Base-by-base conservation (phyloP, 2,888 invertebrate species). In the Caenorhabditis plicata region DNA sequence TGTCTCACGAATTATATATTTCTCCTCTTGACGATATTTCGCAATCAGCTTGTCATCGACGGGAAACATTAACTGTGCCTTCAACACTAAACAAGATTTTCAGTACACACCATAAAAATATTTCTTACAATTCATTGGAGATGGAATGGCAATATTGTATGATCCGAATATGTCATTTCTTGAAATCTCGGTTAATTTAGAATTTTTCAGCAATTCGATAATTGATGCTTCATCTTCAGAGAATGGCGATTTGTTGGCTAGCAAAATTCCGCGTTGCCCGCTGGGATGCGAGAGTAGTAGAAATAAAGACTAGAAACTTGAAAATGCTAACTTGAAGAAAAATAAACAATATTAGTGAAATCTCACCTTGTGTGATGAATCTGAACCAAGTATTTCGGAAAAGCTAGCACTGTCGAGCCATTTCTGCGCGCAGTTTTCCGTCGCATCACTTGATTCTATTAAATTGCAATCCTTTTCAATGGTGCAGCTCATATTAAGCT, bases 21-120 rank as follows among this genome's bases (percentile, higher is more conserved):
- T 82, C 49, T 88, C 87, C 72, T 90, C 90, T 26, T 86, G 84
- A 9, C 87, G 86, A 82, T 89, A 96, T 81, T 94, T 96, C 7
- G 87, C 85, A 15, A 96, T 88, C 76, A 95, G 94, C 80, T 91
- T 90, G 48, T 90, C 88, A 25, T 92, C 91, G 0, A 94, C 95
- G 2, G 98, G 98, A 82, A 89, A 90, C 64, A 96, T 90, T 23
- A 96, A 85, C 8, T 90, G 91, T 0, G 90, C 87, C 81, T 93
- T 93, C 3, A 95, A 85, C 72, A 87, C 92, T 92, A 82, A 46
- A 81, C 78, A 11, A 13, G 1, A 9, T 11, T n/a, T n/a, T n/a
- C n/a, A 29, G n/a, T 1, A 22, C 15, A 29, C 43, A 8, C 9
- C 13, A 8, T 15, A 25, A 11, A 43, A 29, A 27, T 27, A 13